A percentile compares a stretch with the other conserved stretches of the same genome.
Conservation (phyloP, 2,888 invertebrate genomes). For the Spilosoma lubricipeda region DNA sequence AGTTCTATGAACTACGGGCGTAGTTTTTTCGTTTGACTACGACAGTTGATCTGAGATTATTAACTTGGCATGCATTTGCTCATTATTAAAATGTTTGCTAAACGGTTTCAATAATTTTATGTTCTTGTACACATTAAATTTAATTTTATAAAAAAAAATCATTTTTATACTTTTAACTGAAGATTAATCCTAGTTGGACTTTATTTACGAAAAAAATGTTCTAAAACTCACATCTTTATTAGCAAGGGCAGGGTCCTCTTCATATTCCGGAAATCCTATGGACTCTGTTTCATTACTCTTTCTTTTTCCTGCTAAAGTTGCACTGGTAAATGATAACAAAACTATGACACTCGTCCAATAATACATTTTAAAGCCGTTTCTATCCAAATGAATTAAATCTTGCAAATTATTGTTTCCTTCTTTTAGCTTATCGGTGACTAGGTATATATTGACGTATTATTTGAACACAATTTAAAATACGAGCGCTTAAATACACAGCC, state of each 20-base stretch:
- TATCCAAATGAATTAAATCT: background rate
- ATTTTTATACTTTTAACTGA: background rate
- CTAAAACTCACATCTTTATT: conserved; percentile 73
- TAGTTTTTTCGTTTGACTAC: background rate
- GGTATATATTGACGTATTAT: conserved; percentile 3
- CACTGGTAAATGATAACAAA: conserved; percentile 51
- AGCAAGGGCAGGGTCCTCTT: conserved; percentile 68
- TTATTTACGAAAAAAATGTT: background rate
- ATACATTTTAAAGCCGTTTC: conserved; percentile 50
- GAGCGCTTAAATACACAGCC: conserved; percentile 46
- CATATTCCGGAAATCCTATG: conserved; percentile 78
- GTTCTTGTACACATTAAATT: background rate
- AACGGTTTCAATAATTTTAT: background rate
- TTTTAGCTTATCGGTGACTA: conserved; percentile 4
- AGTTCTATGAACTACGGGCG: background rate
- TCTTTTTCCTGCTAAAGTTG: conserved; percentile 50
- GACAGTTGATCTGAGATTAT: background rate
- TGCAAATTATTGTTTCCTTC: background rate
- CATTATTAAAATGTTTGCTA: background rate
- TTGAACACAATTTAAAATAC: conserved; percentile 31
- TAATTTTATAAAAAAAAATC: background rate
- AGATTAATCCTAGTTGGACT: background rate
- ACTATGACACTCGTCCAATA: conserved; percentile 46
- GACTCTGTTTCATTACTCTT: conserved; percentile 58
- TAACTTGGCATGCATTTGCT: background rate